These are phyloP conservation scores for Diplosoma virens DNA, from an alignment of 23 tunicate species.

Conservation along the genomic window DNA sequence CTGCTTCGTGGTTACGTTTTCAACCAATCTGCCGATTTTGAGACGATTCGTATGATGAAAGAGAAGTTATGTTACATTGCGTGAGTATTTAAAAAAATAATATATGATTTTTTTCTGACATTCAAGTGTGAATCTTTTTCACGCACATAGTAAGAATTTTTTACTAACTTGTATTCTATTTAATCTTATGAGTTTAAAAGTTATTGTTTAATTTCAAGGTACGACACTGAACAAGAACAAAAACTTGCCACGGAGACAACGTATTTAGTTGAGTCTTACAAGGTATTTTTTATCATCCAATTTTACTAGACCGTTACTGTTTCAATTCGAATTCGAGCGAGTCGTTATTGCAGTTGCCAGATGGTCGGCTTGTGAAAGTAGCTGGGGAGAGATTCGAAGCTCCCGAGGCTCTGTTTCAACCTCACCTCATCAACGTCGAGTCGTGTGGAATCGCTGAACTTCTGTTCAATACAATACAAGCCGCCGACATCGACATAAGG, in stretches of 20 bases:
- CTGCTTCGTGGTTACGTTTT: conserved; percentile 97
- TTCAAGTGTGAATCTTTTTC: too few species aligned
- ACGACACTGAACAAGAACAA: conserved; percentile 98
- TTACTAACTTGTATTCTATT: too few species aligned
- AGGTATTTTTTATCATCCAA: too few species aligned
- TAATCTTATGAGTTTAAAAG: too few species aligned
- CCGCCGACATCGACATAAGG: conserved; percentile 89
- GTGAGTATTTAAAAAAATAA: conserved; percentile 65
- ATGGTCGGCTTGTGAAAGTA: conserved; percentile 89
- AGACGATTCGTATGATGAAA: conserved; percentile 97
- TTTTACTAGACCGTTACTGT: too few species aligned
- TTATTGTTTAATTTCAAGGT: conserved; percentile 37
- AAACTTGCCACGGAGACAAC: conserved; percentile 91
- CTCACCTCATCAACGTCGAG: conserved; percentile 95
- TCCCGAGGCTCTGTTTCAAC: conserved; percentile 98
- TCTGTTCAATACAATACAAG: conserved; percentile 96
- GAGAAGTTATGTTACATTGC: conserved; percentile 98
- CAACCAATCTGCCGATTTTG: conserved; percentile 99
- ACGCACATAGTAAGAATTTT: too few species aligned
- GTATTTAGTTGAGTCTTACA: conserved; percentile 89
- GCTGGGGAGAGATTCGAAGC: conserved; percentile 97
- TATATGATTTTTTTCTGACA: too few species aligned
- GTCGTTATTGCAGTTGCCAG: conserved; percentile 65
- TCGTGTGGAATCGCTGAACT: conserved; percentile 92
- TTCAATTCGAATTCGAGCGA: too few species aligned